A percentile compares a stretch with the other conserved stretches of the same genome.
phyloP scores from a whole-genome alignment of 2,888 invertebrate species.

The Macropis europaea region DNA sequence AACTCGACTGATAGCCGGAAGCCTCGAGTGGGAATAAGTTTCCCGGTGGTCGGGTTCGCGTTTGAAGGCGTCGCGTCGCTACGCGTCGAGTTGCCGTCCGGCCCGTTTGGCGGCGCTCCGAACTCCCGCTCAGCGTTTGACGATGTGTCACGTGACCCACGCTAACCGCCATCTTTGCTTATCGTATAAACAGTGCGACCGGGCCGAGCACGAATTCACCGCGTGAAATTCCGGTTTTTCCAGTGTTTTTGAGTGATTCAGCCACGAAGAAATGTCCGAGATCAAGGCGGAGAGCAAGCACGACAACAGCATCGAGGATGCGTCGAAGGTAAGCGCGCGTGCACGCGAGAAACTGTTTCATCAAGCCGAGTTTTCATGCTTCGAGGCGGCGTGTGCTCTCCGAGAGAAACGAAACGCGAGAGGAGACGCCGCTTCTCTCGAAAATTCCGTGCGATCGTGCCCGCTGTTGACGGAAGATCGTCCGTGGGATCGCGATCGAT shows the following conservation, averaged over 20 bases:
- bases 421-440: slow-evolving; percentile 66
- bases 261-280: slow-evolving; percentile 76
- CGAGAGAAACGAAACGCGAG: too few relatives aligned
- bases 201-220: slow-evolving; percentile 79
- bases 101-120: slow-evolving; percentile 65
- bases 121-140: slow-evolving; percentile 76
- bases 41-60: too few relatives aligned
- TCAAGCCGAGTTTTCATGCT: slow-evolving; percentile 79
- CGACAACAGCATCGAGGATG: slow-evolving; percentile 78
- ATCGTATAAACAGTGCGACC: slow-evolving; percentile 83
- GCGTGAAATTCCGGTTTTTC: slow-evolving; percentile 73
- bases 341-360: slow-evolving; percentile 62
- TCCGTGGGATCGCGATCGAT: slow-evolving; percentile 7
- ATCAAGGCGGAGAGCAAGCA: slow-evolving; percentile 78
- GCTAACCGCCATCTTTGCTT: slow-evolving; percentile 84
- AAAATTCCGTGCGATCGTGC: slow-evolving; percentile 56
- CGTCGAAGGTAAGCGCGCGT: slow-evolving; percentile 75
- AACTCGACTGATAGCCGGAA: too few relatives aligned
- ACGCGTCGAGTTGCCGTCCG: slow-evolving; percentile 52
- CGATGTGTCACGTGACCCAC: slow-evolving; percentile 82
- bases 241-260: slow-evolving; percentile 75
- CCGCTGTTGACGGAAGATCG: slow-evolving; percentile 23
- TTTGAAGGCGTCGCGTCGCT: slow-evolving; percentile 52
- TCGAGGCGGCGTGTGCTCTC: slow-evolving; percentile 68
- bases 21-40: too few relatives aligned